Conservation (phyloP, 2,113 vertebrate species). For the Pica pica region DNA sequence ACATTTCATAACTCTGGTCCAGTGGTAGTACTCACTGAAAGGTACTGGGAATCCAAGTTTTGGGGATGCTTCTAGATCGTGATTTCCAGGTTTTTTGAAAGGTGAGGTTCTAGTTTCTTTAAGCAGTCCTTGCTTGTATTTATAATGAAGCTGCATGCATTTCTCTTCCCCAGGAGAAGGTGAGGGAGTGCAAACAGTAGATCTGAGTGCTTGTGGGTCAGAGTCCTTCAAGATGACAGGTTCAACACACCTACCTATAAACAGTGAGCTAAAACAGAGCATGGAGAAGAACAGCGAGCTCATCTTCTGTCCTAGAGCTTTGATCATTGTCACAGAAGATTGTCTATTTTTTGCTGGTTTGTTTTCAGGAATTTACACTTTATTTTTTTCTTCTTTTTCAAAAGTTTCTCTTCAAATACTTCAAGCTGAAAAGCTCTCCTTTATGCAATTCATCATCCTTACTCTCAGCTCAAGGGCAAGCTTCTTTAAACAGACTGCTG, state of each 20-base stretch:
- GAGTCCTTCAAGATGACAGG: neutral
- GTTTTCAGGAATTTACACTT: neutral
- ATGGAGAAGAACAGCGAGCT: neutral
- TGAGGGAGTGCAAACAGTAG: neutral
- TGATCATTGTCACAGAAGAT: neutral
- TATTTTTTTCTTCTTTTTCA: neutral
- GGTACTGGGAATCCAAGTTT: neutral
- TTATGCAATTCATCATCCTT: neutral
- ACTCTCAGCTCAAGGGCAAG: neutral
- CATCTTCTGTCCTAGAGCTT: neutral
- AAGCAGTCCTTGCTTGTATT: neutral
- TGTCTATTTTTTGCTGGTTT: neutral
- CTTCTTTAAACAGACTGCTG: neutral
- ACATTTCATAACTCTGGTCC: neutral
- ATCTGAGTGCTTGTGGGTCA: neutral
- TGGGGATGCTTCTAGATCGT: neutral
- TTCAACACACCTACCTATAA: neutral
- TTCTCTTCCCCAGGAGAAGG: neutral
- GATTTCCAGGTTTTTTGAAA: neutral
- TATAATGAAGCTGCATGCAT: neutral
- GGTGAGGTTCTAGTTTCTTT: neutral
- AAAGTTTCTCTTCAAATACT: neutral
- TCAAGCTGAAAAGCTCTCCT: neutral
- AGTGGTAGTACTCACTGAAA: neutral
- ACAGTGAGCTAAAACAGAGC: neutral